These are phyloP conservation scores for Drosophila parthenogenetica DNA, from an alignment of 2,888 invertebrate species.

Conservation along the genomic window DNA sequence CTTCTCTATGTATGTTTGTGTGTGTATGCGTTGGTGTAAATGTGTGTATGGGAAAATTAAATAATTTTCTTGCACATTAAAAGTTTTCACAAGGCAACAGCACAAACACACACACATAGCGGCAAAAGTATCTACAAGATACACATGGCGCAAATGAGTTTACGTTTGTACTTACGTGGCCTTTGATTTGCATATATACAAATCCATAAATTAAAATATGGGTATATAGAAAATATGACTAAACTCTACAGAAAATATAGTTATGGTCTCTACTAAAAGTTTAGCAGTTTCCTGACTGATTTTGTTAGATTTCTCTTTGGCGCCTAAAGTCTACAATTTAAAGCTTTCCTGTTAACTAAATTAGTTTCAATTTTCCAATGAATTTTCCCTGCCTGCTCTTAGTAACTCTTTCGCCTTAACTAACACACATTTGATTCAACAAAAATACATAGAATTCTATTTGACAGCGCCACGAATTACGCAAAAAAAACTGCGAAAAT, in stretches of 20 bases:
- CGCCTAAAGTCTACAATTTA: too few species aligned
- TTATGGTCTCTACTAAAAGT: not conserved
- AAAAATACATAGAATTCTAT: slow-evolving; percentile 24
- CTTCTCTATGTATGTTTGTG: slow-evolving; percentile 12
- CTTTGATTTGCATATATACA: slow-evolving; percentile 37
- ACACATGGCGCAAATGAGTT: slow-evolving; percentile 73
- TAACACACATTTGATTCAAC: not conserved
- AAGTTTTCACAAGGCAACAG: slow-evolving; percentile 67
- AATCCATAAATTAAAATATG: not conserved
- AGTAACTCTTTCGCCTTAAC: not conserved
- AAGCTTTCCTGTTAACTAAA: too few species aligned
- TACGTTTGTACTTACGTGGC: slow-evolving; percentile 65
- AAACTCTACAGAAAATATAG: slow-evolving; percentile 11
- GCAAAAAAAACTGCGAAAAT: slow-evolving; percentile 14
- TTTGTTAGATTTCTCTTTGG: too few species aligned
- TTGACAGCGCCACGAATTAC: slow-evolving; percentile 49
- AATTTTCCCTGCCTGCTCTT: not conserved
- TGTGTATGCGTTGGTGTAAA: slow-evolving; percentile 33
- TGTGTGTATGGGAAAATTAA: slow-evolving; percentile 69
- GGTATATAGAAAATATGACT: not conserved
- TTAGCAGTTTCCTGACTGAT: not conserved
- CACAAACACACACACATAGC: slow-evolving; percentile 36
- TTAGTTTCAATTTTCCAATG: too few species aligned
- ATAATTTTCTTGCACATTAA: slow-evolving; percentile 80
- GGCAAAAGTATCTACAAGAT: slow-evolving; percentile 68